Evolutionary conservation across 2,113 vertebrate genomes (phyloP).

Genomic region (Aspidoscelis tigris): DNA sequence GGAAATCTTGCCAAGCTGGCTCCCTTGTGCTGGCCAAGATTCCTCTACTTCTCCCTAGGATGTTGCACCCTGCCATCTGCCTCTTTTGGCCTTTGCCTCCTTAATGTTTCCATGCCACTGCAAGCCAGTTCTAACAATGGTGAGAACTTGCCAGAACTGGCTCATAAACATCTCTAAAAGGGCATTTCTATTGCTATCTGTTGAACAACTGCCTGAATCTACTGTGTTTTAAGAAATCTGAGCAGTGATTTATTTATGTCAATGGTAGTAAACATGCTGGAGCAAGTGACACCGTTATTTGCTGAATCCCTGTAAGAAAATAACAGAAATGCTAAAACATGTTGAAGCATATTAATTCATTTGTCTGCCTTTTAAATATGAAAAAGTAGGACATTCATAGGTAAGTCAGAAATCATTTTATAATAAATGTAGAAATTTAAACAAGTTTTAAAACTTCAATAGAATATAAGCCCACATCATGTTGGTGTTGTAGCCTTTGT

Average conservation of each 20-base stretch:
- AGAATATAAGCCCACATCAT: slow-evolving; percentile 83
- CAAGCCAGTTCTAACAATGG: neutral
- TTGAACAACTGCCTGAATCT: neutral
- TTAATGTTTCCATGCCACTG: neutral
- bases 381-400: slow-evolving; percentile 60
- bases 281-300: too few relatives aligned
- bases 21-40: too few relatives aligned
- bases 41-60: too few relatives aligned
- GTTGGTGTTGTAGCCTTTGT: slow-evolving; percentile 75
- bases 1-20: too few relatives aligned
- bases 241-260: neutral
- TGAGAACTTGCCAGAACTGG: too few relatives aligned
- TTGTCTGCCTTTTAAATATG: slow-evolving; percentile 47
- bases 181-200: neutral
- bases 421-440: slow-evolving; percentile 76
- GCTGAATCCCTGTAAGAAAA: neutral
- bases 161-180: too few relatives aligned
- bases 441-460: slow-evolving; percentile 93
- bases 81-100: neutral
- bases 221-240: neutral
- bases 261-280: neutral
- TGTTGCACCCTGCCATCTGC: too few relatives aligned
- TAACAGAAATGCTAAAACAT: neutral
- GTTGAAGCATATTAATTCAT: too few relatives aligned
- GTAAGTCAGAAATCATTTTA: slow-evolving; percentile 53